Evolutionary conservation across 2,888 invertebrate genomes (phyloP), one percentile per base, ranked within the genome.

Genomic region (Biston betularia): DNA sequence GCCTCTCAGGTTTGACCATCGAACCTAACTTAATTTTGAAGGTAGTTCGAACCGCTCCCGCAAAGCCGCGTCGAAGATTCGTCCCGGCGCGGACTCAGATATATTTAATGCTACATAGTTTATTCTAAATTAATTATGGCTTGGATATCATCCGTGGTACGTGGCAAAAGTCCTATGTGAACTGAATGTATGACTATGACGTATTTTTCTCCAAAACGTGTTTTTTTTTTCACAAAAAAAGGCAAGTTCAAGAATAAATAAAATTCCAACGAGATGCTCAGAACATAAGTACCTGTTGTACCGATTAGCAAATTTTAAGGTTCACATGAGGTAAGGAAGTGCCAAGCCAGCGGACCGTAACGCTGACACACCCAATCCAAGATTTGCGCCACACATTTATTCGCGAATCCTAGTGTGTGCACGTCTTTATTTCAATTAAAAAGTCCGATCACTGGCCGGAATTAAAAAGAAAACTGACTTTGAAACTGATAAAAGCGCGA

Each of bases 301-400:
- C 70, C 79, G 85, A 89, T 89, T 87, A 86, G 82, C 85, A 83
- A 86, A 85, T 83, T 83, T 78, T 79, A 83, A 88, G 83, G 86
- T 88, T 88, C 88, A 87, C 89, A 87, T 85, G 81, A 79, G 76
- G 78, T 68, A 85, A 89, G 90, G 90, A 91, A 89, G 85, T 79
- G 77, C 78, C 76, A 81, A 71, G 68, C 42, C 87, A 85, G 55
- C 90, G 80, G 77, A 90, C 85, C 93, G 76, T 85, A 80, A 79
- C 76, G 76, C 74, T 80, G 87, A 76, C 92, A 89, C 92, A 89
- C 92, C 92, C 85, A 86, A 74, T 72, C 24, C 62, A 85, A 81
- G 81, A 81, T 86, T 89, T 86, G 79, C 87, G 85, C 85, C 90
- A 93, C 81, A 92, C 50, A 84, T 68, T 64, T 84, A 88, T 89